phyloP scores from a whole-genome alignment of 2,888 invertebrate species.

The Lasioglossum villosulum region DNA sequence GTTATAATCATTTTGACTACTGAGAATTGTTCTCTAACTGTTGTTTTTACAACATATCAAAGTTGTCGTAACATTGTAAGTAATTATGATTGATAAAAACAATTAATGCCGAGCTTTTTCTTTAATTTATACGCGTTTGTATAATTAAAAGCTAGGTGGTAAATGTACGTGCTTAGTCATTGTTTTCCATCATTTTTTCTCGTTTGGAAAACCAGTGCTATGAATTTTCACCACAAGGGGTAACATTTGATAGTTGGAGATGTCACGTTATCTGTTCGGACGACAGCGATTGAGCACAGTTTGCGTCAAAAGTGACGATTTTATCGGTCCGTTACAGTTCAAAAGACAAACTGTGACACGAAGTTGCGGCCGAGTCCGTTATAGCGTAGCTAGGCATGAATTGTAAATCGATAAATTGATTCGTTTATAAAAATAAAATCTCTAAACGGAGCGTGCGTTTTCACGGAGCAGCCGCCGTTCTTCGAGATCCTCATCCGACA shows the following conservation, averaged over 20 bases:
- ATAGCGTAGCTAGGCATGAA: conserved; percentile 18
- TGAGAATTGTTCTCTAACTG: not conserved
- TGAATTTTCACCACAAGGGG: not conserved
- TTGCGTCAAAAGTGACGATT: conserved; percentile 7
- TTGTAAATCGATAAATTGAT: conserved; percentile 18
- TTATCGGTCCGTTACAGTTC: not conserved
- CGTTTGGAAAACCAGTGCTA: not conserved
- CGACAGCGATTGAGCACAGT: not conserved
- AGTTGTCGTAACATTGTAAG: too few relatives aligned
- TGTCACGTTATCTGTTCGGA: not conserved
- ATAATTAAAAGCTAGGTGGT: not conserved
- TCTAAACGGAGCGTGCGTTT: not conserved
- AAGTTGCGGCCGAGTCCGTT: not conserved
- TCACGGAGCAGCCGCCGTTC: not conserved
- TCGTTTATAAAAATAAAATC: conserved; percentile 3
- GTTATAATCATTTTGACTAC: not conserved
- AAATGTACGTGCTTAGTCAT: not conserved
- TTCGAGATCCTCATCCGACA: not conserved
- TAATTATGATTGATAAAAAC: too few relatives aligned
- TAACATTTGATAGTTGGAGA: not conserved
- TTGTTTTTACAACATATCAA: not conserved
- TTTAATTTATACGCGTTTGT: not conserved
- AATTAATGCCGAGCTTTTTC: too few relatives aligned
- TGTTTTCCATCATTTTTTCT: not conserved
- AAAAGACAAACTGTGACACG: conserved; percentile 5